A percentile compares a stretch with the other conserved stretches of the same genome.
phyloP scores from a whole-genome alignment of 2,113 vertebrate genomes.

The Pelobates fuscus region DNA sequence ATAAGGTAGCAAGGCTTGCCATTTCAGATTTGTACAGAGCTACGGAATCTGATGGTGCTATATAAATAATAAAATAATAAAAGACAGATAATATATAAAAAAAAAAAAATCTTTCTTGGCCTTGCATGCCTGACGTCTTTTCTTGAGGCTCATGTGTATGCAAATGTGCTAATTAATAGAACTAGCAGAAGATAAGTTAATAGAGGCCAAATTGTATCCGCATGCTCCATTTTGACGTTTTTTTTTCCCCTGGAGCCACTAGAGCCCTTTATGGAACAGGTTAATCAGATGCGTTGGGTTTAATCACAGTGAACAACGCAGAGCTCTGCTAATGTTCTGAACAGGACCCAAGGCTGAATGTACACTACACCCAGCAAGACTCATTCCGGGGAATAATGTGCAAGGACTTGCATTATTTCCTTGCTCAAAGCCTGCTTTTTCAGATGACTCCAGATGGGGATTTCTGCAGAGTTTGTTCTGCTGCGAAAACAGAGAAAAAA shows the following conservation, averaged over 20 bases:
- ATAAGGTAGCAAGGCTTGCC: too few relatives aligned
- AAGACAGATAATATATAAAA: not conserved
- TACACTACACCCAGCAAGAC: conserved; percentile 18
- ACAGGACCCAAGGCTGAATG: conserved; percentile 32
- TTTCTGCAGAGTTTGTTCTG: conserved; percentile 8
- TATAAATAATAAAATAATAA: not conserved
- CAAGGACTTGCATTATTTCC: conserved; percentile 14
- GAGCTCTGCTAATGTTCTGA: conserved; percentile 27
- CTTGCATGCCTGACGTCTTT: conserved; percentile 14
- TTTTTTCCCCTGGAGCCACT: conserved; percentile 35
- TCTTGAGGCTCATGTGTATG: conserved; percentile 22
- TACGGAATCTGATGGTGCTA: too few relatives aligned
- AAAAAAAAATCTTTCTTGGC: conserved; percentile 7
- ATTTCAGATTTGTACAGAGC: too few relatives aligned
- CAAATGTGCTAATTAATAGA: conserved; percentile 45
- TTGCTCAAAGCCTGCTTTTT: conserved; percentile 20
- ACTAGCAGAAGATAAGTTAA: conserved; percentile 48
- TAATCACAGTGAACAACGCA: conserved; percentile 46
- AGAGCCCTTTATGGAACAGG: conserved; percentile 44
- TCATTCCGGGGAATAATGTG: conserved; percentile 24
- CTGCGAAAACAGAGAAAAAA: not conserved
- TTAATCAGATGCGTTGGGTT: conserved; percentile 43
- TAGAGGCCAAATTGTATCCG: conserved; percentile 45
- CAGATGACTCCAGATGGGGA: conserved; percentile 12
- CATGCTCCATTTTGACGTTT: conserved; percentile 37